Percentiles rank a stretch among this genome's conserved stretches.
Conservation (phyloP, 2,113 vertebrate species). For the Corythornis vintsioides region DNA sequence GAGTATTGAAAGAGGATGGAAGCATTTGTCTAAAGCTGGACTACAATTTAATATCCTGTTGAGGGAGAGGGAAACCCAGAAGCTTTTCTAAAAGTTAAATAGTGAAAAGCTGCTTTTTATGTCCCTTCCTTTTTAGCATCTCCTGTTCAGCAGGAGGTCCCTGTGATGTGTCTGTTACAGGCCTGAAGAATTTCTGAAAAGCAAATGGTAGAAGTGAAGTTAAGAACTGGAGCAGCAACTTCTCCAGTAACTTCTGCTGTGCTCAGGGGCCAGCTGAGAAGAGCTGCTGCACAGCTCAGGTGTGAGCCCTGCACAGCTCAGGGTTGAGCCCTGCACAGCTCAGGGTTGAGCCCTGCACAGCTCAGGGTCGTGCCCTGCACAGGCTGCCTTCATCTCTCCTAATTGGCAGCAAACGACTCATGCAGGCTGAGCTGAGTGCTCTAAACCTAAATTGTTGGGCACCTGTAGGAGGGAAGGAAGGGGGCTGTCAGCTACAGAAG, state of each 20-base stretch:
- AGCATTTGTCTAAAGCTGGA: background rate
- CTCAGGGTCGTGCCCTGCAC: background rate
- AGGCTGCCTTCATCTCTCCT: background rate
- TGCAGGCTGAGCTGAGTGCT: background rate
- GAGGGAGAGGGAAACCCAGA: background rate
- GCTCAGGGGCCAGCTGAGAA: background rate
- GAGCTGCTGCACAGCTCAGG: background rate
- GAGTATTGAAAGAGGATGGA: background rate
- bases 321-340: background rate
- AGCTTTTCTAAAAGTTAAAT: background rate
- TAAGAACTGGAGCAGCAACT: background rate
- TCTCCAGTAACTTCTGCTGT: background rate
- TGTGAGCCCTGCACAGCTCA: too few relatives aligned
- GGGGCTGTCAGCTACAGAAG: background rate
- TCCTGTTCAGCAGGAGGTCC: background rate
- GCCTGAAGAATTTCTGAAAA: background rate
- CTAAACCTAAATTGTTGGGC: background rate
- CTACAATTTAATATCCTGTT: background rate
- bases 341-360: background rate
- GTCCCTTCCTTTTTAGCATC: background rate
- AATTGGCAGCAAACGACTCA: background rate
- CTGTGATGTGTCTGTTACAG: background rate
- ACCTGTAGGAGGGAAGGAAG: background rate
- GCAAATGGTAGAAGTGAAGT: background rate
- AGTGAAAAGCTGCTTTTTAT: background rate